Base-by-base conservation (phyloP, 2,113 vertebrate species). In the Meles meles region DNA sequence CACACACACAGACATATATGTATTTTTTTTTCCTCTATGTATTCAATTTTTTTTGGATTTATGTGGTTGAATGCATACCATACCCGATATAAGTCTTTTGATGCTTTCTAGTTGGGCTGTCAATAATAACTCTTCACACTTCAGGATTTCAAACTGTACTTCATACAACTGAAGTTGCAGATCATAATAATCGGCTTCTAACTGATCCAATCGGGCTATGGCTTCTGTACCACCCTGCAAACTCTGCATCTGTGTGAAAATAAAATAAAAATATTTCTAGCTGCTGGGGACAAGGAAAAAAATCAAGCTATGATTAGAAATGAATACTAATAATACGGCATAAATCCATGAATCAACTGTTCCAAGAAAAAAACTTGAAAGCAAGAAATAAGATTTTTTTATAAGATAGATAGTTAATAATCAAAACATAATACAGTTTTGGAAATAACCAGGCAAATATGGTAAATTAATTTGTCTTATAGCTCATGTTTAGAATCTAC, bases 161-260 rank as follows among this genome's bases (percentile, higher is more conserved):
- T 99, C 99, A 93, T 99, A 99, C 15, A 99, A 99, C 98, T 99
- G 99, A 98, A 99, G 99, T 98, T 99, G 99, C 47, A 99, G 95
- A 97, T 99, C 99, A n/a, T 99, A 99, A 98, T 99, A 99, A 97
- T 99, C 99, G 80, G 99, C 98, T 99, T 99, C 99, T 98, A 99
- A 98, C 97, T 99, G 99, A 98, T 99, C 99, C 98, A 99, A 98
- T 49, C 98, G 99, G 71, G 98, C 98, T 98, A 99, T 99, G 25
- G 99, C 99, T 84, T 99, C 99, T 97, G 99, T 99, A 8, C 99
- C 99, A 6, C 98, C 99, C 92, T 99, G 99, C 96, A 99, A 99
- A 93, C 98, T 99, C 98, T 99, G 99, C 99, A 99, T 99, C 99
- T 99, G 96, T 39, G 98, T 12, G 82, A 96, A 81, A 94, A 96